Base-by-base conservation (phyloP, 2,797 vertebrate species). In the Sitta carolinensis region DNA sequence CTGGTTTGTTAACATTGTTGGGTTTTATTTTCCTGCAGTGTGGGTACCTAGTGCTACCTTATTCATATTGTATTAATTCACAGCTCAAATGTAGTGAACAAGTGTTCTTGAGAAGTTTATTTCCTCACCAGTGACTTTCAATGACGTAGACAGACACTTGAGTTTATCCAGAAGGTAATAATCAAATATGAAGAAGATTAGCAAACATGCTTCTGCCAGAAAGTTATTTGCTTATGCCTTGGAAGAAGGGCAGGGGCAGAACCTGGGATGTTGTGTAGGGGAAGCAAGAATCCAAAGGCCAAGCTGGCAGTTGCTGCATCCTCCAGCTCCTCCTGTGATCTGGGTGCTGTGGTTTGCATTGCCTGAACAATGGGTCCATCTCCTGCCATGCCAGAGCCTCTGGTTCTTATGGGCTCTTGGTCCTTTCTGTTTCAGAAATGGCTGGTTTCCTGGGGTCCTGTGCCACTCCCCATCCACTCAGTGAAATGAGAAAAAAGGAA, bases 241-340 rank as follows among this genome's bases (percentile, higher is more conserved):
- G 48, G 52, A 75, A 62, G 21, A 42, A 89, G 26, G 48, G 42
- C 51, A 72, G 43, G 64, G 30, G 47, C 21, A 90, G 58, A 70
- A 47, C 10, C 1, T 2, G 52, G 38, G 42, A 32, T 70, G 29
- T 10, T 9, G 2, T 1, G 7, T 3, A 73, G 36, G 29, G 26
- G 23, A 62, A 55, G 40, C 38, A 27, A 38, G 18, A 25, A 52
- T 21, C 16, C 25, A 34, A 32, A 29, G 34, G 34, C 58, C 55
- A 43, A 22, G 27, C 47, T 81, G 69, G n/a, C 34, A 52, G 10
- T 12, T 47, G 23, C 38, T 61, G 77, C 29, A 11, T 58, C 20
- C 43, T 68, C 17, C 75, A 58, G 58, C 47, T 54, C 30, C 10
- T 3, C 12, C 52, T 43, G 45, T 25, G 61, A 3, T 15, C 29